Evolutionary conservation across 2,113 vertebrate species (phyloP).

Genomic region (Tenrec ecaudatus): DNA sequence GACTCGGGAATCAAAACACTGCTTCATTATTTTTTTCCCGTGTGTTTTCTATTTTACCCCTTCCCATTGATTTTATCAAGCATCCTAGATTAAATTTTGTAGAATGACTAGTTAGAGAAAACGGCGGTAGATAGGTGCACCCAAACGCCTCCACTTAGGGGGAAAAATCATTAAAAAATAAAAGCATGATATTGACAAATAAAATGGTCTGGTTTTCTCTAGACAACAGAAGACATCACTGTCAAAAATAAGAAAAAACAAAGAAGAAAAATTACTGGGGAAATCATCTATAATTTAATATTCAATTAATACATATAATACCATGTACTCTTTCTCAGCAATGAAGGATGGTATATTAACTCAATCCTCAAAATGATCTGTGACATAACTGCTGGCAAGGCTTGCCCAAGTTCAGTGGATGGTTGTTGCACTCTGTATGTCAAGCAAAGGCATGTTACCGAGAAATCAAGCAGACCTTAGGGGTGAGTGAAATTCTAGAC

Average conservation of each 20-base stretch:
- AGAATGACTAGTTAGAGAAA: not conserved
- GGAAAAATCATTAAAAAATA: not conserved
- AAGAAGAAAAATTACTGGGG: not conserved
- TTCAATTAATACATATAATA: not conserved
- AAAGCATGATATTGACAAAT: conserved; percentile 40
- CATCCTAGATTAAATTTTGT: conserved; percentile 15
- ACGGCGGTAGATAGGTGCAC: not conserved
- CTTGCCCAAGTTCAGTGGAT: not conserved
- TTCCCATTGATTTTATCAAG: conserved; percentile 54
- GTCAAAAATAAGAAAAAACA: not conserved
- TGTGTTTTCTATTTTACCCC: conserved; percentile 52
- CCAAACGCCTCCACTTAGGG: not conserved
- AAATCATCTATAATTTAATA: conserved; percentile 31
- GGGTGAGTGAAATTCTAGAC: not conserved
- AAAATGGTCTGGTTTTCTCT: conserved; percentile 37
- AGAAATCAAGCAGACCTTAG: not conserved
- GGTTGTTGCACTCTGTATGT: not conserved
- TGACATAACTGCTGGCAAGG: not conserved
- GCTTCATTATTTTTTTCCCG: conserved; percentile 58
- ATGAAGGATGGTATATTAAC: not conserved
- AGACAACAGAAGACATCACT: not conserved
- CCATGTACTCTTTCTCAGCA: not conserved
- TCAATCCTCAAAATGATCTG: not conserved
- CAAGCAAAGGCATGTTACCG: not conserved
- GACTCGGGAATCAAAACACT: conserved; percentile 62